Base-by-base conservation (phyloP, 92 coral and sea anemone species). In the Muricea muricata region DNA sequence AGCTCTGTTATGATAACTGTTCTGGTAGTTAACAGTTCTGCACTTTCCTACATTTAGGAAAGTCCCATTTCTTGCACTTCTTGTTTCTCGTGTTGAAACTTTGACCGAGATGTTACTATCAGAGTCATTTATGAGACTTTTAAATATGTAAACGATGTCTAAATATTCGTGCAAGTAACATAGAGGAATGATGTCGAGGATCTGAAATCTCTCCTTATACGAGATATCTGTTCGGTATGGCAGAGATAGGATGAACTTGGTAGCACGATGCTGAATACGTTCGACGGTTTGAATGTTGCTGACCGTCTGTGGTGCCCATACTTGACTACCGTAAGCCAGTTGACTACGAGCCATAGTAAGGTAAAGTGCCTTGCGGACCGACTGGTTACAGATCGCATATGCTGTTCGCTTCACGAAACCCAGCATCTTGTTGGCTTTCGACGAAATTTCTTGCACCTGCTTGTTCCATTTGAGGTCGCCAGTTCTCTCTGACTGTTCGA, bases 81-180 rank as follows among this genome's bases (percentile, higher is more conserved):
- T 72, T 48, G 87, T 85, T 57, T 81, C 73, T 73, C 87, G 65
- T 30, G 42, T 23, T 63, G 89, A 52, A 48, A 23, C 54, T 21
- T 37, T 60, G 34, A 39, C 17, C n/a, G 25, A 39, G 79, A 40
- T 46, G 18, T 46, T 54, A 28, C 35, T 37, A 42, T 47, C 55
- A 66, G 75, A 60, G 67, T 42, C 7, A 65, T 65, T 65, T 74
- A 20, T 33, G 20, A 65, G 46, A 35, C 82, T 29, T 75, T 84
- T 73, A 67, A 28, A 88, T 11, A 77, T 24, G 55, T 75, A 88
- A 21, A 88, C 67, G 21, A 88, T 56, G 50, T 84, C 91, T 42
- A 88, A 84, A 35, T 76, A 84, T 46, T 88, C 85, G 40, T 84
- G 81, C 89, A 81, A 88, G 82, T 76, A 83, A 42, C 79, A 74